Base-by-base conservation (phyloP, 1,140 invertebrate genomes). In the Lucilia sericata region DNA sequence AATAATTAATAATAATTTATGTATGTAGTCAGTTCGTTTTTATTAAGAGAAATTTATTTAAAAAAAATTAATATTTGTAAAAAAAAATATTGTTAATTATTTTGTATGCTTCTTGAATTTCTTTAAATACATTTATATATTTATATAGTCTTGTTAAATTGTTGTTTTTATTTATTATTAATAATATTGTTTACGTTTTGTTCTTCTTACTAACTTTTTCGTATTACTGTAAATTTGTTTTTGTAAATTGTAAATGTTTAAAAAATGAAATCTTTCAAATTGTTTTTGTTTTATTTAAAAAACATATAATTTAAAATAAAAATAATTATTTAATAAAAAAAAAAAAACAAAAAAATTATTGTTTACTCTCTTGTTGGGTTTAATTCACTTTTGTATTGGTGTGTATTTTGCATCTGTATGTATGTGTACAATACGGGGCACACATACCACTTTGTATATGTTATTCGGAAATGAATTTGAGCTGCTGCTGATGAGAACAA, bases 321-420 rank as follows among this genome's bases (percentile, higher is more conserved):
- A 3, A 49, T 3, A 30, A 30, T 8, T 10, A 42, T 8, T 42
- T 42, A n/a, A 80, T 12, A 80, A 80, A 47, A 81, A 81, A 51
- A 42, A 83, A 74, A 19, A 83, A 70, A 70, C 30, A 74, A 74
- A 65, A 65, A 83, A 83, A 83, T 83, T 83, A 83, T 83, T 83
- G 82, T 83, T 83, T 83, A n/a, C 65, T 83, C 60, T 83, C 36
- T 83, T 60, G 82, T 83, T 83, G 82, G 82, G 82, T 60, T 81
- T 47, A 21, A 83, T 74, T 83, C 60, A 74, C 60, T 65, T 83
- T 49, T 34, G 60, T 70, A 47, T 83, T 83, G 36, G 60, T 60
- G 65, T 74, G 17, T 49, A 70, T 36, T 42, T 36, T 83, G 82
- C 75, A 47, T 65, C 19, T 60, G 51, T 60, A 70, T 60, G 82